Base-by-base conservation (phyloP, 2,797 vertebrate genomes). In the Peromyscus melanophrys region DNA sequence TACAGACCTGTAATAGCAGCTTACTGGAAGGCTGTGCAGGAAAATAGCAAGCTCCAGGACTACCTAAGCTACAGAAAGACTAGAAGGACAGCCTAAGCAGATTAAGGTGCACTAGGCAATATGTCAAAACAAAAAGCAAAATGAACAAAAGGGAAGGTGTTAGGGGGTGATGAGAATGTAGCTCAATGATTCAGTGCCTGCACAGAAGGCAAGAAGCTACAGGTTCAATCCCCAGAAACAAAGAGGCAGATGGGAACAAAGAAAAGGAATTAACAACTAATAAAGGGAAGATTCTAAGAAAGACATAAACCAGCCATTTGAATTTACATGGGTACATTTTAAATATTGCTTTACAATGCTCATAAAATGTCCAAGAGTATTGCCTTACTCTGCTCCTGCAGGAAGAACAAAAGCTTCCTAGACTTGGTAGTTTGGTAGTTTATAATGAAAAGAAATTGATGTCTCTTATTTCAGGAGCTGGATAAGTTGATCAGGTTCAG, bases 321-420 rank as follows among this genome's bases (percentile, higher is more conserved):
- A 93, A 95, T 31, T 87, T 87, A 29, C 76, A 65, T 92, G 31
- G 13, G 0, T 71, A 4, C 92, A 71, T 86, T 92, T 97, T 95
- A 73, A 46, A 96, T 69, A 61, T 52, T 78, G 14, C 5, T 82
- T 67, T 94, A 55, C 84, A 90, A 17, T 94, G 3, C 61, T 96
- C 34, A 76, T 90, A 90, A 76, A 10, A 88, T 78, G 27, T 49
- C 77, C n/a, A 93, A 83, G 85, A 19, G 76, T 92, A 61, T 0
- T 80, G 5, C 76, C 57, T 81, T 40, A 17, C 4, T 92, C 27
- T 92, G 2, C 37, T 65, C 25, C 46, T 75, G 10, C 25, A 40
- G 1, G 2, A 49, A 37, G 57, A 65, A 73, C 2, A 61, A 88
- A 77, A 88, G 57, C 21, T 29, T 67, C 4, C 73, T 83, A n/a